phyloP scores from a whole-genome alignment of 2,113 vertebrate species.

The Rissa tridactyla region DNA sequence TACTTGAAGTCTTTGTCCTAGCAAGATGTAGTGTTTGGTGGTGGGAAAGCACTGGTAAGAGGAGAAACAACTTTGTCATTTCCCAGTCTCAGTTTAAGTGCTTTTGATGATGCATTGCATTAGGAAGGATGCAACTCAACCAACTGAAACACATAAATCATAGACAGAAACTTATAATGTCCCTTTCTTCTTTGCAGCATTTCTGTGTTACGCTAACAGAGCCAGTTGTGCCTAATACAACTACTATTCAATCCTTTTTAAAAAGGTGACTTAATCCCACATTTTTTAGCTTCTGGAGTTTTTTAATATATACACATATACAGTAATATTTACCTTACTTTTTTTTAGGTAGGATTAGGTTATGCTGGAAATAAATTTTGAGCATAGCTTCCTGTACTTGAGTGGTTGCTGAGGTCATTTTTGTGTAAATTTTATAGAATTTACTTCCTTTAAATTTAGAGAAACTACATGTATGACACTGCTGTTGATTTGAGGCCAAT shows the following conservation, averaged over 20 bases:
- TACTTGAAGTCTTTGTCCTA: not conserved
- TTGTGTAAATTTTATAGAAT: not conserved
- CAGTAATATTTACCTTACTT: not conserved
- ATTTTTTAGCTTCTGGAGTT: not conserved
- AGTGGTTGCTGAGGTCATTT: not conserved
- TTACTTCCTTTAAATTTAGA: not conserved
- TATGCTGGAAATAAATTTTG: not conserved
- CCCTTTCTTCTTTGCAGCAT: not conserved
- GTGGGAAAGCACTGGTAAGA: not conserved
- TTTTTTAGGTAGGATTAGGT: not conserved
- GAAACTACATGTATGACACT: accelerated
- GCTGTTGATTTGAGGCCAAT: not conserved
- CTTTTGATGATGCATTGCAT: not conserved
- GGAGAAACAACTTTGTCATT: not conserved
- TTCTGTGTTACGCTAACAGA: not conserved
- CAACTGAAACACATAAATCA: not conserved
- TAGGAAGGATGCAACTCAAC: not conserved
- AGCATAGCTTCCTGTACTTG: not conserved
- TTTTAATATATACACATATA: not conserved
- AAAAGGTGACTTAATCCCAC: not conserved
- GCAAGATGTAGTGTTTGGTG: not conserved
- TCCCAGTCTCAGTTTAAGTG: not conserved
- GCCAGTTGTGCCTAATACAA: not conserved
- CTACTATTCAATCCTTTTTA: not conserved
- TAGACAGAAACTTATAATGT: not conserved